phyloP scores from a whole-genome alignment of 2,797 vertebrate species.

The Enteromius paludinosus region DNA sequence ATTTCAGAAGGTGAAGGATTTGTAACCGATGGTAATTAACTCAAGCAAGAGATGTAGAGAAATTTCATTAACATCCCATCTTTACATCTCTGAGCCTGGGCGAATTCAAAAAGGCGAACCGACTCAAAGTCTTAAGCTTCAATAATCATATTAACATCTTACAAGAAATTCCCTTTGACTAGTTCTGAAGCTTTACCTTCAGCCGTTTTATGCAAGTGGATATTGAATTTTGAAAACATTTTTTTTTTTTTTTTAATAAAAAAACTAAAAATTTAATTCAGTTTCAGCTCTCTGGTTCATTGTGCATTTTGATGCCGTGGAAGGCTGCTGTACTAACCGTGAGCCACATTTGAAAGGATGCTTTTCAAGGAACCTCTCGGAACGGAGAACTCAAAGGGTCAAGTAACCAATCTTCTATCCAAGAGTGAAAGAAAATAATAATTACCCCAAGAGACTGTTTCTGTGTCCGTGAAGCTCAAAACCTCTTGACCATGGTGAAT shows the following conservation, averaged over 20 bases:
- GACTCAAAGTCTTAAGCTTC: slow-evolving; percentile 24
- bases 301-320: slow-evolving; percentile 6
- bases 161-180: slow-evolving; percentile 32
- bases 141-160: slow-evolving; percentile 43
- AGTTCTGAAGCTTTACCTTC: slow-evolving; percentile 31
- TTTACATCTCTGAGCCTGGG: slow-evolving; percentile 23
- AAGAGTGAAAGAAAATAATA: background rate
- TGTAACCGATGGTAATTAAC: slow-evolving; percentile 8
- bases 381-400: slow-evolving; percentile 7
- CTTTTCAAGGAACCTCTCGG: background rate
- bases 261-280: background rate
- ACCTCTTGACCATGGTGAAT: background rate
- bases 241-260: background rate
- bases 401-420: slow-evolving; percentile 12
- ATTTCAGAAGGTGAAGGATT: slow-evolving; percentile 36
- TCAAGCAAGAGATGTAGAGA: background rate
- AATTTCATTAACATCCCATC: slow-evolving; percentile 36
- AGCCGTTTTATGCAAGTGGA: background rate
- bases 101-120: slow-evolving; percentile 28
- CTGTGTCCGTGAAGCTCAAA: background rate
- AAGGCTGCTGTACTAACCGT: slow-evolving; percentile 1
- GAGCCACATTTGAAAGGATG: background rate
- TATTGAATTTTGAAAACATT: slow-evolving; percentile 14
- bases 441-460: background rate
- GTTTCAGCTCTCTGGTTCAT: background rate